These are phyloP conservation scores for Caretta caretta DNA, from an alignment of 2,113 vertebrate species.

Conservation along the genomic window DNA sequence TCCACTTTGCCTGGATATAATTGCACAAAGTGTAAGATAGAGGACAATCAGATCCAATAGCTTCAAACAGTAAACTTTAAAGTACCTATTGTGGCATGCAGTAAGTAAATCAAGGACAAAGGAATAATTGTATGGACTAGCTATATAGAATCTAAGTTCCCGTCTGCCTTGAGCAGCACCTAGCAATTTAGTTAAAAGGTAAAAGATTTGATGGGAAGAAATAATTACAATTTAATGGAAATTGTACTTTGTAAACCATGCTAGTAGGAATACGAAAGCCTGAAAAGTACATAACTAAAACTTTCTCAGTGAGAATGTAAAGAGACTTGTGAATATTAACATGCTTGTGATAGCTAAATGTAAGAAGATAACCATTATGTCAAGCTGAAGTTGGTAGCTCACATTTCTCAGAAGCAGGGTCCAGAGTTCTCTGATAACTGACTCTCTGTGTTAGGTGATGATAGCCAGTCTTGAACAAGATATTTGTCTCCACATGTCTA, in stretches of 20 bases:
- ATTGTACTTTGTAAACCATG: conserved; percentile 12
- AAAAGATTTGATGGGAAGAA: conserved; percentile 49
- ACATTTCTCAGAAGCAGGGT: neutral
- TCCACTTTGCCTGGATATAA: conserved; percentile 21
- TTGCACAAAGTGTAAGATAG: neutral
- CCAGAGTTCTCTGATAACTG: neutral
- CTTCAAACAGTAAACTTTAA: conserved; percentile 41
- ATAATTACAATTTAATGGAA: conserved; percentile 60
- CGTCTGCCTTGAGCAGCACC: conserved; percentile 38
- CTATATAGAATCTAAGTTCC: conserved; percentile 32
- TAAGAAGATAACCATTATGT: neutral
- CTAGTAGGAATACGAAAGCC: conserved; percentile 34
- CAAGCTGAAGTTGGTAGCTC: neutral
- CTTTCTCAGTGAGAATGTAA: conserved; percentile 43
- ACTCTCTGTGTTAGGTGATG: neutral
- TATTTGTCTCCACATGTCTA: neutral
- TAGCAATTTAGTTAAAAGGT: conserved; percentile 31
- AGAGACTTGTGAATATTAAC: conserved; percentile 8
- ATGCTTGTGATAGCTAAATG: neutral
- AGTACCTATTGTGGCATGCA: conserved; percentile 24
- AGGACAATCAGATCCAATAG: conserved; percentile 5
- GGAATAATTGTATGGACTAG: neutral
- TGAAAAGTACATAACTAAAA: conserved; percentile 50
- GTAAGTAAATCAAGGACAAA: conserved; percentile 25
- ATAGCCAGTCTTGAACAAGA: neutral